Evolutionary conservation across 2,113 vertebrate genomes (phyloP).

Genomic region (Macrotis lagotis): DNA sequence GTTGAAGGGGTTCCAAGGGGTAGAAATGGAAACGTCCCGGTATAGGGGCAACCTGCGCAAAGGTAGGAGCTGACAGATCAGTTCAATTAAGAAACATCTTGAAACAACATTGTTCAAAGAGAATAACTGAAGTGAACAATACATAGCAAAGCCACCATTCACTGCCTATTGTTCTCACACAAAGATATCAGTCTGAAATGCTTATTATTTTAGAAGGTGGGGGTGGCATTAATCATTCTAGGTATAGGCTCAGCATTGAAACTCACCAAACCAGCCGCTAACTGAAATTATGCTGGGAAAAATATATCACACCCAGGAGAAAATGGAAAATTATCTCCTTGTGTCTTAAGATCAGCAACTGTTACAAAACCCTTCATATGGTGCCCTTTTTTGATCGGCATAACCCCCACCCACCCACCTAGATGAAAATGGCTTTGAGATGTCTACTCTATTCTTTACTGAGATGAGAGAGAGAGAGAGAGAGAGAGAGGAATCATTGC

Average conservation of each 20-base stretch:
- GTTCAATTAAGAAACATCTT: constrained; percentile 82
- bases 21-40: not conserved
- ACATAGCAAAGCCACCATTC: not conserved
- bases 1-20: not conserved
- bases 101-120: constrained; percentile 79
- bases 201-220: not conserved
- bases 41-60: not conserved
- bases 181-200: constrained; percentile 50
- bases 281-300: constrained; percentile 52
- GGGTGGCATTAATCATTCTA: constrained; percentile 44
- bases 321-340: constrained; percentile 74
- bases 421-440: constrained; percentile 78
- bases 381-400: constrained; percentile 76
- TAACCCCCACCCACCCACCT: constrained; percentile 37
- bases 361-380: constrained; percentile 77
- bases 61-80: not conserved
- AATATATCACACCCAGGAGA: constrained; percentile 60
- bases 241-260: constrained; percentile 60
- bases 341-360: constrained; percentile 71
- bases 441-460: constrained; percentile 77
- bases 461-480: constrained; percentile 67
- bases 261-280: constrained; percentile 53
- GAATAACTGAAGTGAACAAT: constrained; percentile 26
- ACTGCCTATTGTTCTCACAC: not conserved
- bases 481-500: constrained; percentile 74